A percentile compares a stretch with the other conserved stretches of the same genome.
Evolutionary conservation across 2,113 vertebrate genomes (phyloP).

Genomic region (Lophotis ruficrista): DNA sequence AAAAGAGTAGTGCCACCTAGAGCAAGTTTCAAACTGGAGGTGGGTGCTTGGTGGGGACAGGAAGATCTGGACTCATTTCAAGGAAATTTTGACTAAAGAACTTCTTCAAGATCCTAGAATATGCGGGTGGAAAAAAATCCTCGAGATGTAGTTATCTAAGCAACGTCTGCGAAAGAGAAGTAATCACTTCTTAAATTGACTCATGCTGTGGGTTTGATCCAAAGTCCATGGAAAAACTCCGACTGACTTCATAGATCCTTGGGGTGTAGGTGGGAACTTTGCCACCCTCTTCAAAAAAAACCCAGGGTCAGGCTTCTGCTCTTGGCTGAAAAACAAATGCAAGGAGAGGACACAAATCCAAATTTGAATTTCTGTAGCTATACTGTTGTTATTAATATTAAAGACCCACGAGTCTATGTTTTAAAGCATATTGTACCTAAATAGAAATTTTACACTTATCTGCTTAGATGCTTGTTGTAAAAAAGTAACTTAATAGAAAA

Average conservation of each 20-base stretch:
- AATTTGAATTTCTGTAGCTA: neutral
- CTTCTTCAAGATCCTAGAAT: neutral
- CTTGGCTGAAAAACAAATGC: constrained; percentile 3
- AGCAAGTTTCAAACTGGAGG: neutral
- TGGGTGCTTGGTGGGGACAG: neutral
- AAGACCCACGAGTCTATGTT: neutral
- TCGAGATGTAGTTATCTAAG: neutral
- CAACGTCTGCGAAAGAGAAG: neutral
- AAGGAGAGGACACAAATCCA: neutral
- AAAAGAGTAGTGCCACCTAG: neutral
- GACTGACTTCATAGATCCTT: constrained; percentile 45
- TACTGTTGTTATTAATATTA: neutral
- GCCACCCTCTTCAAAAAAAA: constrained; percentile 40
- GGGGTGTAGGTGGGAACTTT: constrained; percentile 49
- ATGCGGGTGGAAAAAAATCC: neutral
- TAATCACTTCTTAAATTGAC: constrained; percentile 47
- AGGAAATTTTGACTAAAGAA: neutral
- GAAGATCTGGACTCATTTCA: neutral
- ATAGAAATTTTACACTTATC: neutral
- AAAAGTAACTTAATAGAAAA: neutral
- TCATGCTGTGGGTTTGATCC: constrained; percentile 44
- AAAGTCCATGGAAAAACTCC: constrained; percentile 37
- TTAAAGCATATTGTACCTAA: neutral
- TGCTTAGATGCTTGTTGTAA: neutral
- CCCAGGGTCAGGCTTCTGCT: neutral